phyloP scores from a whole-genome alignment of 2,113 vertebrate species.

The Pyxicephalus adspersus region DNA sequence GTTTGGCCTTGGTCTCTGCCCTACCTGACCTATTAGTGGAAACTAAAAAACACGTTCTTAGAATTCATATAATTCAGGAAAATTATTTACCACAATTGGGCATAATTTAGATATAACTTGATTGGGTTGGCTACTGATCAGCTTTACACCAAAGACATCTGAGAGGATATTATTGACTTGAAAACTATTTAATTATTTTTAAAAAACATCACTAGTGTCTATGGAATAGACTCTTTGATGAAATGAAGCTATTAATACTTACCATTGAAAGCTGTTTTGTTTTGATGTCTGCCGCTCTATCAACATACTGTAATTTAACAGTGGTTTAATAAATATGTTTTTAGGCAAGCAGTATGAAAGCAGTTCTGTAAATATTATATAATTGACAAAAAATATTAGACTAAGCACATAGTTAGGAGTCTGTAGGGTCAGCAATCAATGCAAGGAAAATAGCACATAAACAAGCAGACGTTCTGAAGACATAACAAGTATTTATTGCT shows the following conservation, averaged over 20 bases:
- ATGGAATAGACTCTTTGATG: slow-evolving; percentile 2
- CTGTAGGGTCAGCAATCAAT: slow-evolving; percentile 11
- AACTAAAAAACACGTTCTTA: too few relatives aligned
- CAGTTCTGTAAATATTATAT: slow-evolving; percentile 26
- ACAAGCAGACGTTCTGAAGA: not conserved
- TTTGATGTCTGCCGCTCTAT: slow-evolving; percentile 24
- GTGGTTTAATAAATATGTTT: slow-evolving; percentile 17
- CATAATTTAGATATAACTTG: too few relatives aligned
- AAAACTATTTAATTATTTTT: slow-evolving; percentile 24
- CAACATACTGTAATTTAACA: slow-evolving; percentile 7
- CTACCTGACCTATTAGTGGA: too few relatives aligned
- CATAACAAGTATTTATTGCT: not conserved
- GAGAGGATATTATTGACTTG: not conserved
- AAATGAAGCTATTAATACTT: slow-evolving; percentile 19
- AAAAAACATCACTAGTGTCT: slow-evolving; percentile 4
- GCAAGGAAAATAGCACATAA: slow-evolving; percentile 23
- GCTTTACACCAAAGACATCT: too few relatives aligned
- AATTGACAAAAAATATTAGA: slow-evolving; percentile 18
- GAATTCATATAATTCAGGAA: too few relatives aligned
- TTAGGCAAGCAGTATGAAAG: slow-evolving; percentile 28
- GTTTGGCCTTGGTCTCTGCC: too few relatives aligned
- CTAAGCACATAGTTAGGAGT: slow-evolving; percentile 29
- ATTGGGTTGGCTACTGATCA: too few relatives aligned
- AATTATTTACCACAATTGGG: too few relatives aligned
- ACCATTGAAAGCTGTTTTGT: not conserved